Evolutionary conservation across 2,113 vertebrate species (phyloP).

Genomic region (Euleptes europaea): DNA sequence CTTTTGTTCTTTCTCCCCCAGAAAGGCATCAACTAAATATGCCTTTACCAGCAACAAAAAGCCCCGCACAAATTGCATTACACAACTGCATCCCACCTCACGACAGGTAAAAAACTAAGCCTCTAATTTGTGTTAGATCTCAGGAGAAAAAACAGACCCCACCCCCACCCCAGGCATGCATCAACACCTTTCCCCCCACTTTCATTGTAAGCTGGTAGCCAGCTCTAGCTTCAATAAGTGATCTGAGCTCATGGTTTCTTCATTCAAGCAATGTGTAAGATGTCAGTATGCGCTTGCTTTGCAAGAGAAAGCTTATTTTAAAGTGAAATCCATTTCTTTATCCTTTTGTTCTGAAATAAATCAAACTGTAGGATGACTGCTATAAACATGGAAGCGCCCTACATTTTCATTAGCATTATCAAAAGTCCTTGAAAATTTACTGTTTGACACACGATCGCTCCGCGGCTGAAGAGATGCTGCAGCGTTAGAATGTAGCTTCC

Average conservation of each 20-base stretch:
- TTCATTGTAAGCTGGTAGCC: background rate
- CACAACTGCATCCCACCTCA: too few relatives aligned
- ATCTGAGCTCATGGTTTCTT: background rate
- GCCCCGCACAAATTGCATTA: too few relatives aligned
- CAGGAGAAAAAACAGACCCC: too few relatives aligned
- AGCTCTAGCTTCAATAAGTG: background rate
- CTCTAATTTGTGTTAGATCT: too few relatives aligned
- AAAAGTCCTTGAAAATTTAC: background rate
- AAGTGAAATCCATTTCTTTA: background rate
- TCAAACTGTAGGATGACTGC: background rate
- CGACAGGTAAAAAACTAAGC: too few relatives aligned
- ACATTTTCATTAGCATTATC: background rate
- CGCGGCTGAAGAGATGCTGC: background rate
- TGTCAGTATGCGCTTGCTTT: background rate
- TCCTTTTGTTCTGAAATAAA: background rate
- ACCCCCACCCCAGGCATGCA: too few relatives aligned
- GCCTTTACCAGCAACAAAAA: too few relatives aligned
- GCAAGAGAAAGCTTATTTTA: background rate
- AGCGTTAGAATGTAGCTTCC: background rate
- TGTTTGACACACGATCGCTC: background rate
- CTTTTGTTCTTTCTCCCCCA: too few relatives aligned
- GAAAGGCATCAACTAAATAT: too few relatives aligned
- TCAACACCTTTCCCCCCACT: too few relatives aligned
- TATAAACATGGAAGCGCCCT: background rate
- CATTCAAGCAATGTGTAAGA: background rate